Base-by-base conservation (phyloP, 2,797 vertebrate species). In the Falco peregrinus region DNA sequence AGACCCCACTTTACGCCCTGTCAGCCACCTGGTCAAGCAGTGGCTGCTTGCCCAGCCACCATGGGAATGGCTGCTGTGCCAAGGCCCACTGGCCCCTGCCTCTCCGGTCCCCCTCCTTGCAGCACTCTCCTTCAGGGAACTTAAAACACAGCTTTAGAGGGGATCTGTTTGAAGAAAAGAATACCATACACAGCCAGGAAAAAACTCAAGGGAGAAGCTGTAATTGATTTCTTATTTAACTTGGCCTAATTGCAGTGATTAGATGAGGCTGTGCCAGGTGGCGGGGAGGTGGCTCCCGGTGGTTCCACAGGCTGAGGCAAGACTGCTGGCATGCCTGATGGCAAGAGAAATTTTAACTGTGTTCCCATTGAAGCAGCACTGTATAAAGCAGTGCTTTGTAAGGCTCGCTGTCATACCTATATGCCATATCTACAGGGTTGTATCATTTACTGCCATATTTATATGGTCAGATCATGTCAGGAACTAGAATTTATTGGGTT, bases 221-320 rank as follows among this genome's bases (percentile, higher is more conserved):
- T 64, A 88, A 65, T 25, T 87, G 50, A 83, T 74, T 85, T 79
- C 19, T 41, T 76, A 64, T n/a, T 75, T 93, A 76, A 85, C 4
- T 9, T 0, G 0, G 25, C 48, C 57, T 80, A 84, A 88, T 83
- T 88, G 45, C 2, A 1, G 21, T 28, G 31, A 75, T 65, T 69
- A 60, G 9, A n/a, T 78, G 50, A 0, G 4, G 14, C 39, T 28
- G 41, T 25, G 54, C 78, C 48, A 20, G 53, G 45, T 16, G 31
- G n/a, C 0, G 0, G n/a, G 63, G 53, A 78, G 20, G 16, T 39
- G 56, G 24, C 2, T 3, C 22, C 16, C 0, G 0, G 59, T 43
- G 33, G 15, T 9, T 54, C 35, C 50, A 20, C 2, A 4, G 48
- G 41, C 57, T 60, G 64, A 54, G 57, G 64, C 53, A 37, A 31